Evolutionary conservation across 2,888 invertebrate genomes (phyloP).

Genomic region (Azorinus chamasolen): DNA sequence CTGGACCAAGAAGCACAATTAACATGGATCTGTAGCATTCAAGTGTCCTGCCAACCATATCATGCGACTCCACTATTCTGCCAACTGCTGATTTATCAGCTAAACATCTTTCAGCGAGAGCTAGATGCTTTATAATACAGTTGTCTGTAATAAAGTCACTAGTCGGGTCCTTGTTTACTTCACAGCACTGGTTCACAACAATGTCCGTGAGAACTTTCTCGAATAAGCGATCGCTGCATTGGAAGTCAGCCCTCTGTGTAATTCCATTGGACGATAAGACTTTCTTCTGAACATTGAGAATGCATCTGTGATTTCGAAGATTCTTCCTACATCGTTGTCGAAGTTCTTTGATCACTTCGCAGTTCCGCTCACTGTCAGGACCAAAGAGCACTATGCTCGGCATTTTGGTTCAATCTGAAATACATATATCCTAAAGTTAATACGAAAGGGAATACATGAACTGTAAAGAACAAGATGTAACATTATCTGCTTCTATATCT

Average conservation of each 20-base stretch:
- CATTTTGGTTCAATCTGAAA: too few species aligned
- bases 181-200: slow-evolving; percentile 6
- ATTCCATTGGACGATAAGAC: slow-evolving; percentile 11
- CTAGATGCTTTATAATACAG: slow-evolving; percentile 29
- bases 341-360: too few species aligned
- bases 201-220: slow-evolving; percentile 19
- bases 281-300: too few species aligned
- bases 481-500: too few species aligned
- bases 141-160: slow-evolving; percentile 32
- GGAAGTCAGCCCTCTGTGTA: slow-evolving; percentile 15
- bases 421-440: too few species aligned
- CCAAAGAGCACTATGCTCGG: too few species aligned
- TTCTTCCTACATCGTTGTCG: too few species aligned
- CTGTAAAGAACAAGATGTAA: too few species aligned
- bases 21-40: slow-evolving; percentile 22
- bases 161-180: slow-evolving; percentile 3
- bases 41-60: background rate
- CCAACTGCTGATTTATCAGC: background rate
- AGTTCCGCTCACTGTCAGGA: too few species aligned
- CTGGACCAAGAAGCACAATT: slow-evolving; percentile 27
- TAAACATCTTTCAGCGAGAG: slow-evolving; percentile 17
- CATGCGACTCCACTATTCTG: background rate
- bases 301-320: too few species aligned
- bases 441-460: too few species aligned
- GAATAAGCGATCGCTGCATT: slow-evolving; percentile 22